These are phyloP conservation scores for Dynastes maya DNA, from an alignment of 2,888 invertebrate genomes.

Conservation along the genomic window DNA sequence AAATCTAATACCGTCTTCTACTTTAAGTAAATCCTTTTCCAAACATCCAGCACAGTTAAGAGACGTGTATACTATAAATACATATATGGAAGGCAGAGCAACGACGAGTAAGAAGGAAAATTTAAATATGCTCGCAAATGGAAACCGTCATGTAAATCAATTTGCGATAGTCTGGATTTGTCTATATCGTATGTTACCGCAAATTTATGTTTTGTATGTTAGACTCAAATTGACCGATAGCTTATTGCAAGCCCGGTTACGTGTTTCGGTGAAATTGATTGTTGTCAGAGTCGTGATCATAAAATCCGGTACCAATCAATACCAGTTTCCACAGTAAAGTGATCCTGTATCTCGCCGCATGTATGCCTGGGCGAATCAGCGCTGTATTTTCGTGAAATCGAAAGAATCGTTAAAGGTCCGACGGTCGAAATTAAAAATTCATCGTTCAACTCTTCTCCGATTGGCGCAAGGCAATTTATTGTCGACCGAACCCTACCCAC, in stretches of 20 bases:
- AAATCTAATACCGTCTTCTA: too few species aligned
- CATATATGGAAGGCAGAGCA: too few species aligned
- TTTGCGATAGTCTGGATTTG: conserved; percentile 5
- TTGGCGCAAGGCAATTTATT: conserved; percentile 55
- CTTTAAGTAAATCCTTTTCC: too few species aligned
- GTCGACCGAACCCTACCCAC: conserved; percentile 51
- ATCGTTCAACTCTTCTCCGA: conserved; percentile 50
- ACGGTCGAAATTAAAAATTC: conserved; percentile 57
- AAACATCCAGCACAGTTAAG: too few species aligned
- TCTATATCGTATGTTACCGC: conserved; percentile 12
- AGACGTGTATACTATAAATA: too few species aligned
- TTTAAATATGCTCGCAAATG: not conserved
- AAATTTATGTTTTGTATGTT: conserved; percentile 27
- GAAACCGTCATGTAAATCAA: conserved; percentile 31
- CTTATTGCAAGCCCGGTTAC: conserved; percentile 26
- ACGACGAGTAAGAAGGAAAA: too few species aligned
- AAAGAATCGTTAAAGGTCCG: conserved; percentile 45
- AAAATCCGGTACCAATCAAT: conserved; percentile 39
- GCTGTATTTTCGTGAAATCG: not conserved
- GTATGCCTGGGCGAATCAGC: not conserved
- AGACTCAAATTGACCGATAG: conserved; percentile 33
- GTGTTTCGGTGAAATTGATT: conserved; percentile 30
- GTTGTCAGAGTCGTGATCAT: conserved; percentile 20
- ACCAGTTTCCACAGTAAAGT: not conserved
- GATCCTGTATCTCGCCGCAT: not conserved